Percentiles rank a stretch among this genome's conserved stretches.
Evolutionary conservation across 1,140 invertebrate species (phyloP).

Genomic region (Cydia splendana): DNA sequence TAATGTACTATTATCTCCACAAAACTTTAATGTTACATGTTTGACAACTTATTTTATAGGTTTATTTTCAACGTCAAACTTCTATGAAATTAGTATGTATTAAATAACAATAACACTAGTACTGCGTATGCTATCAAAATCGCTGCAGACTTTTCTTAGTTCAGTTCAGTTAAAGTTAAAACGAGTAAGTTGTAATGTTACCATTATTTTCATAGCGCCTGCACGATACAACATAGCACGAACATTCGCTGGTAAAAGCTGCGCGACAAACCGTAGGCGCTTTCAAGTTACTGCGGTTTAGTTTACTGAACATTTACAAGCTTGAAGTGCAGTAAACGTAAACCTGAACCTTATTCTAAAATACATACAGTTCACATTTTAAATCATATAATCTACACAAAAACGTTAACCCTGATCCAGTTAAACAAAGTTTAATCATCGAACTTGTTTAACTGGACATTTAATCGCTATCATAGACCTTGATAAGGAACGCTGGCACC

Average conservation of each 20-base stretch:
- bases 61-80: too few species aligned
- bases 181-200: too few species aligned
- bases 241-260: background rate
- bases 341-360: background rate
- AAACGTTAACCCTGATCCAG: conserved; percentile 21
- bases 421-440: conserved; percentile 8
- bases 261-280: background rate
- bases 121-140: too few species aligned
- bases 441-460: conserved; percentile 7
- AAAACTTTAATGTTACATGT: too few species aligned
- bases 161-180: too few species aligned
- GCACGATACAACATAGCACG: background rate
- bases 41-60: too few species aligned
- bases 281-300: background rate
- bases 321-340: background rate
- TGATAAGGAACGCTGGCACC: conserved; percentile 28
- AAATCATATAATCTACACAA: background rate
- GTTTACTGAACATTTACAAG: background rate
- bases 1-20: too few species aligned
- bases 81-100: too few species aligned
- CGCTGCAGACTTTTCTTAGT: too few species aligned
- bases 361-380: background rate
- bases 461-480: conserved; percentile 15
- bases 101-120: too few species aligned
- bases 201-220: background rate